phyloP scores from a whole-genome alignment of 2,113 vertebrate genomes.

The Leptosomus discolor region DNA sequence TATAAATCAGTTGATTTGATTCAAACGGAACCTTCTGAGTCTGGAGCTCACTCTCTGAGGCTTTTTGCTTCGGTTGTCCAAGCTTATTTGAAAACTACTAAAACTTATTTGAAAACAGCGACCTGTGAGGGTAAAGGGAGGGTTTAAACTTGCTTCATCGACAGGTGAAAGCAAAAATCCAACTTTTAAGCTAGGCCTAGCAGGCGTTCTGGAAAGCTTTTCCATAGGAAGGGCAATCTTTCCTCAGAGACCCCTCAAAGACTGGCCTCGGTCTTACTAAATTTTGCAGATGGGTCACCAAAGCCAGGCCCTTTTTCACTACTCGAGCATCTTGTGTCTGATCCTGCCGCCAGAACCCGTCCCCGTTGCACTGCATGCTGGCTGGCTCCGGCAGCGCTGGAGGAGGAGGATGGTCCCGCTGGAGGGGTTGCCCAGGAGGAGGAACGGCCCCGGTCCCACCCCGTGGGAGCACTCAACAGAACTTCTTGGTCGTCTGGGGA shows the following conservation, averaged over 20 bases:
- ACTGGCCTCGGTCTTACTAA: background rate
- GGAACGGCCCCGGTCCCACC: fast-evolving
- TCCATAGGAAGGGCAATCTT: background rate
- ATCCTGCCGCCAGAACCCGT: background rate
- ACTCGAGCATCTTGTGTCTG: fast-evolving
- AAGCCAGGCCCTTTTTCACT: background rate
- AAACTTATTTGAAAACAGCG: background rate
- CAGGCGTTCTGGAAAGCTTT: background rate
- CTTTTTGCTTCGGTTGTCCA: background rate
- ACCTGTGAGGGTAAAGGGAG: background rate
- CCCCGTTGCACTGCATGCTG: background rate
- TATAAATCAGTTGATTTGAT: background rate
- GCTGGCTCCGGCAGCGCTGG: too few species aligned
- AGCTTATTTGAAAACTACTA: background rate
- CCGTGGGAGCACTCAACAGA: background rate
- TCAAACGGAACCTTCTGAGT: background rate
- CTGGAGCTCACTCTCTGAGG: background rate
- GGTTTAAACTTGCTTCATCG: background rate
- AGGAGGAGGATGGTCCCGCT: background rate
- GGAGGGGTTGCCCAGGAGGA: background rate
- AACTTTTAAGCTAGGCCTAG: background rate
- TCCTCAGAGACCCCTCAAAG: background rate
- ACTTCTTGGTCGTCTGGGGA: background rate
- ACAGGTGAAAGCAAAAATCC: background rate
- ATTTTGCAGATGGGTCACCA: background rate